These are phyloP conservation scores for Malacosoma neustria DNA, from an alignment of 2,888 invertebrate species.

Conservation along the genomic window DNA sequence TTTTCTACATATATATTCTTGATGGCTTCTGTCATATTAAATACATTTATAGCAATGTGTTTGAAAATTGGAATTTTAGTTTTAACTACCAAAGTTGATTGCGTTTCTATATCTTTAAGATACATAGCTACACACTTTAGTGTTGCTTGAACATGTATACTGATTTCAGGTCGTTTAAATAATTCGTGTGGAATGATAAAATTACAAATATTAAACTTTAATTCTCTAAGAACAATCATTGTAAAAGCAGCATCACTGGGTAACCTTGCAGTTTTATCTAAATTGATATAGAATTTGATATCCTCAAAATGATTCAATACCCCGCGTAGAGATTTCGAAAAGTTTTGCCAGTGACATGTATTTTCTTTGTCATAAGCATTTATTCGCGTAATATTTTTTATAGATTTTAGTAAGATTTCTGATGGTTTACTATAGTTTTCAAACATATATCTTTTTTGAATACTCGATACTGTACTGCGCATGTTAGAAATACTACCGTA, in stretches of 20 bases:
- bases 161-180: slow-evolving; percentile 15
- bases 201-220: slow-evolving; percentile 31
- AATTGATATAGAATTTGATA: slow-evolving; percentile 61
- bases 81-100: slow-evolving; percentile 47
- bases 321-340: slow-evolving; percentile 45
- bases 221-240: slow-evolving; percentile 47
- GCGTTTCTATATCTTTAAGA: slow-evolving; percentile 30
- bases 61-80: slow-evolving; percentile 59
- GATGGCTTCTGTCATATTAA: slow-evolving; percentile 19
- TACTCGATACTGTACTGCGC: slow-evolving; percentile 62
- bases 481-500: slow-evolving; percentile 70
- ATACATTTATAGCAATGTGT: slow-evolving; percentile 30
- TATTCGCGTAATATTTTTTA: slow-evolving; percentile 38
- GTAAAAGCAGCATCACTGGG: slow-evolving; percentile 59
- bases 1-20: slow-evolving; percentile 9
- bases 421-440: slow-evolving; percentile 60
- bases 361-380: slow-evolving; percentile 14
- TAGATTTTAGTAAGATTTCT: slow-evolving; percentile 37
- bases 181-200: slow-evolving; percentile 20
- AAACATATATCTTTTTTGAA: slow-evolving; percentile 58
- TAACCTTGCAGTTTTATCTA: slow-evolving; percentile 62
- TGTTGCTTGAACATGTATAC: slow-evolving; percentile 14
- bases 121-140: slow-evolving; percentile 23
- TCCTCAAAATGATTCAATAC: slow-evolving; percentile 63
- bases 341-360: slow-evolving; percentile 30